phyloP scores from a whole-genome alignment of 2,113 vertebrate genomes.

The Hiodon tergisus region DNA sequence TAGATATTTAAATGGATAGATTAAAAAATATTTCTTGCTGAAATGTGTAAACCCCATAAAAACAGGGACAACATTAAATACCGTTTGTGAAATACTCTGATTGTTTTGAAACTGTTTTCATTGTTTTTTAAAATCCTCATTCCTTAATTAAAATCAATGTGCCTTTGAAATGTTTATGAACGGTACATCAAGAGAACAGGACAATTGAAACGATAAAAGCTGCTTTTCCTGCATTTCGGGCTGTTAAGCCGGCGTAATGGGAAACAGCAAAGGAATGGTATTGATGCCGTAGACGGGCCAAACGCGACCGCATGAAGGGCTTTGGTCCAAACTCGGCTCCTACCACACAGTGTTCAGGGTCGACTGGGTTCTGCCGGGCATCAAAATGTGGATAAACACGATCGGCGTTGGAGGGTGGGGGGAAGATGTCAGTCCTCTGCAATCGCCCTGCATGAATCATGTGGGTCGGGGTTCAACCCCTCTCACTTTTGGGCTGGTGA shows the following conservation, averaged over 20 bases:
- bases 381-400: too few species aligned
- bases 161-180: not conserved
- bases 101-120: not conserved
- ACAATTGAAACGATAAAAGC: not conserved
- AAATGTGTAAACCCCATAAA: slow-evolving; percentile 12
- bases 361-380: too few species aligned
- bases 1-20: slow-evolving; percentile 3
- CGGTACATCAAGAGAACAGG: not conserved
- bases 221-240: not conserved
- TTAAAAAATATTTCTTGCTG: not conserved
- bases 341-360: too few species aligned
- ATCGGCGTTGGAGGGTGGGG: too few species aligned
- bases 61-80: not conserved
- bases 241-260: not conserved
- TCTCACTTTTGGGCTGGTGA: too few species aligned
- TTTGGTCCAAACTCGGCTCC: too few species aligned
- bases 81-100: not conserved
- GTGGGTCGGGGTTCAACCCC: too few species aligned
- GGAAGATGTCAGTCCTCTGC: too few species aligned
- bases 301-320: too few species aligned
- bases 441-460: too few species aligned
- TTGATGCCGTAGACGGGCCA: not conserved
- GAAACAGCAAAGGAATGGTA: not conserved
- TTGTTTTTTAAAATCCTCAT: not conserved
- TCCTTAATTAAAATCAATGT: not conserved